Evolutionary conservation across 2,888 invertebrate species (phyloP).

Genomic region (Campoplex nolae): DNA sequence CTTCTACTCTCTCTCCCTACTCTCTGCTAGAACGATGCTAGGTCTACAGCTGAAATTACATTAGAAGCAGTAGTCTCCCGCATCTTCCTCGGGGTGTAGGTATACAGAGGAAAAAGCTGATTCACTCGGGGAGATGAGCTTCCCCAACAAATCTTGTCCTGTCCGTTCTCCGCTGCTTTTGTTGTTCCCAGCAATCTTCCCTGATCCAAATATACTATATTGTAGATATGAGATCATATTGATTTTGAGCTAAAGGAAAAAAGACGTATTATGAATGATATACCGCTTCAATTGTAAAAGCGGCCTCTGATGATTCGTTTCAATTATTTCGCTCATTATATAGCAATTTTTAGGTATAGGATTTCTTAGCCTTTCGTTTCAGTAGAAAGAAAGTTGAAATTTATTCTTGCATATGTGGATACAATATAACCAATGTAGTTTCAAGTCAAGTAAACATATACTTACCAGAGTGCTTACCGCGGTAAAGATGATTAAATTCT

Average conservation of each 20-base stretch:
- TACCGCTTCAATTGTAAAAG: not conserved
- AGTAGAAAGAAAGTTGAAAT: not conserved
- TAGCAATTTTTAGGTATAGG: not conserved
- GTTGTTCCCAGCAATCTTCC: not conserved
- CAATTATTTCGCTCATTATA: not conserved
- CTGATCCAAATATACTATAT: not conserved
- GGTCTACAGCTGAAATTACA: constrained; percentile 79
- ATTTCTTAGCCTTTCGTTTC: not conserved
- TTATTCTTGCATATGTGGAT: not conserved
- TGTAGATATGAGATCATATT: not conserved
- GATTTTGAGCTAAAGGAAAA: not conserved
- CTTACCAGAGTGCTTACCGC: not conserved
- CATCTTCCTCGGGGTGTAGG: constrained; percentile 58
- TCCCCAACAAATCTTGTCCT: constrained; percentile 9
- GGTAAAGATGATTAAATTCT: not conserved
- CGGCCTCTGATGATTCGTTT: not conserved
- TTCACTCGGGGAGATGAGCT: constrained; percentile 36
- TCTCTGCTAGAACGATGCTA: constrained; percentile 49
- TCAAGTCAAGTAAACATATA: not conserved
- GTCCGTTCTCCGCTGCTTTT: constrained; percentile 11
- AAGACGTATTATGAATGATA: not conserved
- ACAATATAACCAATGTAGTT: not conserved
- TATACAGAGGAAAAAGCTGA: constrained; percentile 11
- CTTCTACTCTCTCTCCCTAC: constrained; percentile 1
- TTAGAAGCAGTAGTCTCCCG: constrained; percentile 70